These are phyloP conservation scores for Dendrocincla tyrannina DNA, from an alignment of 2,797 vertebrate species.

Conservation along the genomic window DNA sequence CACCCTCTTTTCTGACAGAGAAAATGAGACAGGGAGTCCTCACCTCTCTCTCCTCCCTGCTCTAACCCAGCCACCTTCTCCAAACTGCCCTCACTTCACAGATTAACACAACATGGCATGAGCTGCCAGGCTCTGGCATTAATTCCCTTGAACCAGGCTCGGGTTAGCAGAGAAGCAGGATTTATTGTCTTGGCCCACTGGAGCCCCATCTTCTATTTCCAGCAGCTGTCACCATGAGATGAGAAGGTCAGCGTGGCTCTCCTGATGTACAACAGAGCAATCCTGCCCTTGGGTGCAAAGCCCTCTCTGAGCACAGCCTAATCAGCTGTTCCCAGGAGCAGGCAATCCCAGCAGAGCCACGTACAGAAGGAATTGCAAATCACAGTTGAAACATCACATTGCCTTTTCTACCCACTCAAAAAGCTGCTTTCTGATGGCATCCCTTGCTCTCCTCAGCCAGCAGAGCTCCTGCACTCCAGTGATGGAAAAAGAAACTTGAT, in stretches of 20 bases:
- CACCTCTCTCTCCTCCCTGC: neutral
- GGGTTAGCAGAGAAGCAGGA: neutral
- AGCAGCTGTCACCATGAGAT: neutral
- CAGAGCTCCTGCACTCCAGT: neutral
- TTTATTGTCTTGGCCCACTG: neutral
- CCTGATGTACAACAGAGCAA: neutral
- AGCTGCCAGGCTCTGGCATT: neutral
- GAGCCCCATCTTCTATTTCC: neutral
- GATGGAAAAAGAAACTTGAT: neutral
- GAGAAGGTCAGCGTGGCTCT: rapidly evolving
- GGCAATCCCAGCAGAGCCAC: rapidly evolving
- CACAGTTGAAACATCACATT: rapidly evolving
- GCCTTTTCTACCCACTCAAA: neutral
- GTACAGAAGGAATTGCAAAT: neutral
- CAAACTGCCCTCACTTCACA: neutral
- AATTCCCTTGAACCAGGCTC: neutral
- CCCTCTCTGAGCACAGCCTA: neutral
- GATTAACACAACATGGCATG: rapidly evolving
- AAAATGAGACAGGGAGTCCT: neutral
- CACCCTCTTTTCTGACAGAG: neutral
- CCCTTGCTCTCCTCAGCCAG: neutral
- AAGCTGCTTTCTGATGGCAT: neutral
- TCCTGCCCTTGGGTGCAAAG: neutral
- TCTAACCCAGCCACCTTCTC: neutral
- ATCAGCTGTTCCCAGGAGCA: neutral